A percentile compares a stretch with the other conserved stretches of the same genome.
These are phyloP conservation scores for Gymnoscopelus braueri DNA, from an alignment of 2,797 vertebrate species.

Conservation along the genomic window DNA sequence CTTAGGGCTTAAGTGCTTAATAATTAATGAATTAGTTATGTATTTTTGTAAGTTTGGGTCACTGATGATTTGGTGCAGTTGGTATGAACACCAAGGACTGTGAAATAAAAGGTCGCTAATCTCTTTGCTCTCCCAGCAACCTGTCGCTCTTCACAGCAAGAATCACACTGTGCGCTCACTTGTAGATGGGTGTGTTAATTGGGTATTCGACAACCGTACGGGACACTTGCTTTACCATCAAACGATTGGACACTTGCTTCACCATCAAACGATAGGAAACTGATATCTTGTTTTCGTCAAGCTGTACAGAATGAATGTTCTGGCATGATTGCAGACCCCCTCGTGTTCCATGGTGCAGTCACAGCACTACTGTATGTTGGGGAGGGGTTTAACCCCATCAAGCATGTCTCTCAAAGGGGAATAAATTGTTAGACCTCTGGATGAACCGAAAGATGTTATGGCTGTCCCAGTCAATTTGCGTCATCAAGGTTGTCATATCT, in stretches of 20 bases:
- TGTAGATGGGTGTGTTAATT: slow-evolving; percentile 9
- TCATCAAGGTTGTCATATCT: slow-evolving; percentile 9
- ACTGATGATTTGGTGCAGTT: background rate
- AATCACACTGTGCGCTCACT: slow-evolving; percentile 15
- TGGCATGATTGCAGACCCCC: background rate
- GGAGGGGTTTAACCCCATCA: background rate
- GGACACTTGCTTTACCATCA: background rate
- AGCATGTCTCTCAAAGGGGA: background rate
- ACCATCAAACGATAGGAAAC: background rate
- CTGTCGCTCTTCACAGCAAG: slow-evolving; percentile 18
- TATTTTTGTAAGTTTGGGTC: too few relatives aligned
- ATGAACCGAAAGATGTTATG: background rate
- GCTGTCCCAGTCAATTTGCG: slow-evolving; percentile 6
- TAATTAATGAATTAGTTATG: too few relatives aligned
- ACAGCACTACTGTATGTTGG: background rate
- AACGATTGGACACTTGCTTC: background rate
- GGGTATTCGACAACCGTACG: slow-evolving; percentile 10
- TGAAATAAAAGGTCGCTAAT: slow-evolving; percentile 49
- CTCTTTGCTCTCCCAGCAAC: slow-evolving; percentile 33
- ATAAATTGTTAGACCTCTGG: background rate
- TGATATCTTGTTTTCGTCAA: slow-evolving; percentile 2
- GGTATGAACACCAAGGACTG: background rate
- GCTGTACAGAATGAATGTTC: background rate
- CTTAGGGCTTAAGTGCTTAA: too few relatives aligned
- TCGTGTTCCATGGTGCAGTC: background rate